Base-by-base conservation (phyloP, 2,888 invertebrate species). In the Bembecia ichneumoniformis region DNA sequence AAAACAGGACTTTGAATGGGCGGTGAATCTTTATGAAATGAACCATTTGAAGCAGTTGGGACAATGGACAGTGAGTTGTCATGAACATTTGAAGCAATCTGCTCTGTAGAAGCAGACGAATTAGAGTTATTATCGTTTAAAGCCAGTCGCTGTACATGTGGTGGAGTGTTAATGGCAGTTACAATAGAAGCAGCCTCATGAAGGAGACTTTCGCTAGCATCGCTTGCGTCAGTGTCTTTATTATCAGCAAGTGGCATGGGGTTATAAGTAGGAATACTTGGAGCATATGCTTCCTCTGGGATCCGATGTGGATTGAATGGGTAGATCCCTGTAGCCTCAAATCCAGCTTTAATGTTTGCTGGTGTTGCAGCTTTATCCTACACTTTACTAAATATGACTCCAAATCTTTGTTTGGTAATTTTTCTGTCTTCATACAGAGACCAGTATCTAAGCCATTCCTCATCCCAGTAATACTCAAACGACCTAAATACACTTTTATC, bases 401-500 rank as follows among this genome's bases (percentile, higher is more conserved):
- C 63, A 58, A 72, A 71, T 43, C 64, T 47, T 50, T 57, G 57
- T 58, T 68, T 68, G 10, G 55, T 66, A n/a, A 66, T 54, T 49
- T 44, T 53, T 48, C 61, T 53, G 47, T 60, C 60, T 43, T 57
- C 53, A 51, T 65, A 52, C 14, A 53, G 54, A 16, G 58, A 52
- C 64, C 62, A 69, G 52, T 62, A 69, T 46, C 47, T 52, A 10
- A 68, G 47, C 9, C 69, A 58, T 57, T 71, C 63, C 46, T 64
- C 57, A 52, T 73, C 68, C 69, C 73, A 74, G 53, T 64, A 59
- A 50, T 61, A 51, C 54, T 71, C 69, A 57, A 65, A 68, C 4
- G 62, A 55, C 44, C 59, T 51, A 54, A 68, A 70, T 13, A 68
- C 64, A 4, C 63, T 49, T 54, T 70, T 71, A 56, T 70, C 68